phyloP scores from a whole-genome alignment of 2,797 vertebrate genomes.

The Tangara arthus region DNA sequence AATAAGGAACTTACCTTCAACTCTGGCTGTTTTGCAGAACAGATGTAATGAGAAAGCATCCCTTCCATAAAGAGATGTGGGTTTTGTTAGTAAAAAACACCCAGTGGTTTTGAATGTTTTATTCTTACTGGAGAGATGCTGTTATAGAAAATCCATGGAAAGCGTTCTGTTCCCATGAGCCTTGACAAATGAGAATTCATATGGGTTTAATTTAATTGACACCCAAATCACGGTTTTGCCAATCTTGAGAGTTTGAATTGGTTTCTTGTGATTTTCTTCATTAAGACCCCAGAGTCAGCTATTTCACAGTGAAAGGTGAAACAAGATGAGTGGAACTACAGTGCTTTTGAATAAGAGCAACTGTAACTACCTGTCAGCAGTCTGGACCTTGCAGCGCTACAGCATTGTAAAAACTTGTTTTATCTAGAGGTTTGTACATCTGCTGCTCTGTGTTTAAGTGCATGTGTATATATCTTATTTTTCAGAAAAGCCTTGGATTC shows the following conservation, averaged over 20 bases:
- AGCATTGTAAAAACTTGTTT: background rate
- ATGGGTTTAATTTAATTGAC: background rate
- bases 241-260: background rate
- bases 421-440: background rate
- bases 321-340: background rate
- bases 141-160: background rate
- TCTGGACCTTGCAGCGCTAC: background rate
- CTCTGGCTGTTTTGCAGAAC: background rate
- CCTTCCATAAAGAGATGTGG: background rate
- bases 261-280: background rate
- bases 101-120: background rate
- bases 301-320: background rate
- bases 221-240: background rate
- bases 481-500: background rate
- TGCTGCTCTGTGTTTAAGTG: background rate
- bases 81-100: background rate
- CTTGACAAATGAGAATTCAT: background rate
- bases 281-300: background rate
- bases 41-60: background rate
- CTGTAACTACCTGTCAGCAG: background rate
- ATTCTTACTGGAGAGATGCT: background rate
- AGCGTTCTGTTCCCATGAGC: background rate
- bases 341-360: background rate
- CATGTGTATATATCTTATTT: background rate
- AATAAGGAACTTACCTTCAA: background rate